These are phyloP conservation scores for Gephyroberyx darwinii DNA, from an alignment of 2,797 vertebrate species.

Conservation along the genomic window DNA sequence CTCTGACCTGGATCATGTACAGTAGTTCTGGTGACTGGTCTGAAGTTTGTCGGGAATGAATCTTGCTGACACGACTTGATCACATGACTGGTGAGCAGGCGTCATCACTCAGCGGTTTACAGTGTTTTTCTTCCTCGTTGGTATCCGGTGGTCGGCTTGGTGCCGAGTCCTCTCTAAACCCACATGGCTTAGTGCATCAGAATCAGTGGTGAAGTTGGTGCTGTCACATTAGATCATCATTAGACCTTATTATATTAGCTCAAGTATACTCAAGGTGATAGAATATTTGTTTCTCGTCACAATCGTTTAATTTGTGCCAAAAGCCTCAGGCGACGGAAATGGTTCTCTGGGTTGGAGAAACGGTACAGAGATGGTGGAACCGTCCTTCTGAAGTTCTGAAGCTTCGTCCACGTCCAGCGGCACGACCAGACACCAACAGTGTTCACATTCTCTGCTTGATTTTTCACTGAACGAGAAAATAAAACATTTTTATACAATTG, in stretches of 20 bases:
- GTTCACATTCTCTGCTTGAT: slow-evolving; percentile 19
- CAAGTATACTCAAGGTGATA: not conserved
- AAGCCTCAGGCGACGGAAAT: not conserved
- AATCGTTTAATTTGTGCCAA: not conserved
- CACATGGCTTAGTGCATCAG: no score
- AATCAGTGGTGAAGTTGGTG: no score
- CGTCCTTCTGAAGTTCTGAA: not conserved
- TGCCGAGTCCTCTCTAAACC: not conserved
- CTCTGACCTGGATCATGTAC: slow-evolving; percentile 77
- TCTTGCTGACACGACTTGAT: no score
- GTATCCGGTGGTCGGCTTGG: not conserved
- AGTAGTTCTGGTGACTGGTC: no score
- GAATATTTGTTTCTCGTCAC: not conserved
- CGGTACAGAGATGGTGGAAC: not conserved
- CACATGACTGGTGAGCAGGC: slow-evolving; percentile 8
- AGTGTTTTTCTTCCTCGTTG: slow-evolving; percentile 5
- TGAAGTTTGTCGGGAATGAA: no score
- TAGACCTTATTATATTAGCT: not conserved
- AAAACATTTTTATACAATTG: slow-evolving; percentile 35
- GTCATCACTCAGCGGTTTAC: slow-evolving; percentile 4
- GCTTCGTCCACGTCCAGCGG: not conserved
- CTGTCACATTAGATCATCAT: no score
- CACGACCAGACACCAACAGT: not conserved
- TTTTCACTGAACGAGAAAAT: slow-evolving; percentile 48
- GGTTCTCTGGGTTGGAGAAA: not conserved